phyloP scores from a whole-genome alignment of 2,888 invertebrate genomes.

The Acleris literana region DNA sequence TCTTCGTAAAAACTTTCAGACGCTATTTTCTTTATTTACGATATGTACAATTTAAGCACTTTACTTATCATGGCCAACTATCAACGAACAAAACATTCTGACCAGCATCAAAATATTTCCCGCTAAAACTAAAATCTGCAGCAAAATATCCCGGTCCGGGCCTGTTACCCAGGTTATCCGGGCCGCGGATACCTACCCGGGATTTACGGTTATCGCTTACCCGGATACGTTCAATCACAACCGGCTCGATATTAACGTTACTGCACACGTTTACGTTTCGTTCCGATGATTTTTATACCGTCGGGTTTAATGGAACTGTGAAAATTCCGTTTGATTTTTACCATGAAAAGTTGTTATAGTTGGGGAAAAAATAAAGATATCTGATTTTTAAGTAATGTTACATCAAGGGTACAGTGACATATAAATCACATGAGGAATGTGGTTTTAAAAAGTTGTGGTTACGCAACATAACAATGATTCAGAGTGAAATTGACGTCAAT shows the following conservation, averaged over 20 bases:
- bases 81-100: too few species aligned
- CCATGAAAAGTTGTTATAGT: not conserved
- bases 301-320: slow-evolving; percentile 15
- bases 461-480: too few species aligned
- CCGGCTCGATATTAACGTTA: slow-evolving; percentile 73
- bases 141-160: slow-evolving; percentile 38
- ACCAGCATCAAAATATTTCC: too few species aligned
- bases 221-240: slow-evolving; percentile 81
- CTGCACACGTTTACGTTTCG: slow-evolving; percentile 51
- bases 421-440: too few species aligned
- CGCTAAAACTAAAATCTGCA: slow-evolving; percentile 6
- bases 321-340: slow-evolving; percentile 3
- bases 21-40: too few species aligned
- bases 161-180: slow-evolving; percentile 44
- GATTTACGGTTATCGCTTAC: slow-evolving; percentile 83
- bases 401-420: too few species aligned
- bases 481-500: too few species aligned
- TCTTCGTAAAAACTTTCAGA: too few species aligned
- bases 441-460: too few species aligned
- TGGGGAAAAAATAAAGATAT: not conserved
- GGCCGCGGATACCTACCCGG: slow-evolving; percentile 58
- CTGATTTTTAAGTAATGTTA: too few species aligned
- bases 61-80: too few species aligned
- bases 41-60: too few species aligned
- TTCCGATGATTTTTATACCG: slow-evolving; percentile 31